Conservation (phyloP, 2,888 invertebrate genomes). For the Sacculina carcini region DNA sequence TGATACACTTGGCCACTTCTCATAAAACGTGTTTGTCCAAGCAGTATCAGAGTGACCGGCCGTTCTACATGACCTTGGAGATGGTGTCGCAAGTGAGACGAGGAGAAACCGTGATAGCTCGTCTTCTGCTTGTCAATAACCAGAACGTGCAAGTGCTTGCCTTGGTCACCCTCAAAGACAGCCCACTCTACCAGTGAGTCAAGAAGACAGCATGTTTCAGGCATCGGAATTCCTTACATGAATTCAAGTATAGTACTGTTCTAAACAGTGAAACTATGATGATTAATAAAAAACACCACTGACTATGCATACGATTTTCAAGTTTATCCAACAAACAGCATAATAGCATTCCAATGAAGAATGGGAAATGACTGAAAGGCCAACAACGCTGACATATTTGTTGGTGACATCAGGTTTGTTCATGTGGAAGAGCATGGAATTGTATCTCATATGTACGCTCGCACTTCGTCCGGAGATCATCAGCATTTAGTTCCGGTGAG, state of each 20-base stretch:
- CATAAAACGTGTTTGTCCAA: constrained; percentile 13
- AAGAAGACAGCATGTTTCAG: too few species aligned
- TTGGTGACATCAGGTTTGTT: constrained; percentile 28
- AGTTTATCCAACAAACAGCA: too few species aligned
- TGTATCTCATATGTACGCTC: constrained; percentile 54
- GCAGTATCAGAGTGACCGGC: constrained; percentile 61
- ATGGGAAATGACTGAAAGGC: too few species aligned
- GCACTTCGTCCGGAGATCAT: constrained; percentile 73
- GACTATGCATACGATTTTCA: too few species aligned
- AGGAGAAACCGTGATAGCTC: constrained; percentile 77
- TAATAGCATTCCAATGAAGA: too few species aligned
- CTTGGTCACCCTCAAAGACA: constrained; percentile 53
- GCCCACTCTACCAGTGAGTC: constrained; percentile 36
- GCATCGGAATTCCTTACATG: too few species aligned
- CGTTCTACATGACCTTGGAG: constrained; percentile 84
- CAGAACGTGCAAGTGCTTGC: constrained; percentile 58
- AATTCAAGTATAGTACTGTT: too few species aligned
- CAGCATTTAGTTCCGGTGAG: constrained; percentile 71
- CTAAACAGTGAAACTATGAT: too few species aligned
- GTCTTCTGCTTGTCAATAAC: constrained; percentile 82
- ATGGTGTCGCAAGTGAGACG: constrained; percentile 56
- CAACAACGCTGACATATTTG: too few species aligned
- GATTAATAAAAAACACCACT: too few species aligned
- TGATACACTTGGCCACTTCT: too few species aligned
- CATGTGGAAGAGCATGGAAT: constrained; percentile 63